A percentile compares a stretch with the other conserved stretches of the same genome.
Evolutionary conservation across 2,797 vertebrate species (phyloP).

Genomic region (Sitta carolinensis): DNA sequence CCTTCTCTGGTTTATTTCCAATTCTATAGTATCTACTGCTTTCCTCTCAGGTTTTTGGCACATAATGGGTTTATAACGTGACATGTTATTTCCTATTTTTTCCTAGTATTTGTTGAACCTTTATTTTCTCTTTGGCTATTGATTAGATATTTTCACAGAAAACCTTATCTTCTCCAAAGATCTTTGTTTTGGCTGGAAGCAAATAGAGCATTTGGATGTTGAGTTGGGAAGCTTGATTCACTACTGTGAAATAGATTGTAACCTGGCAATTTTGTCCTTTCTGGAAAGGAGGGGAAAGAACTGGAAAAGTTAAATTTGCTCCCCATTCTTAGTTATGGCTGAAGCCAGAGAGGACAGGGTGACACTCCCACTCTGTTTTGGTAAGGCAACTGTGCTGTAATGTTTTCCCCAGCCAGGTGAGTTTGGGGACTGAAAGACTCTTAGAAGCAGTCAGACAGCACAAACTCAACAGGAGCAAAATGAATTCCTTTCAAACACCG

Average conservation of each 20-base stretch:
- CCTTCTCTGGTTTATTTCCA: neutral
- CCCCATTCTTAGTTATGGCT: neutral
- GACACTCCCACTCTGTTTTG: fast-evolving
- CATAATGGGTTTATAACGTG: neutral
- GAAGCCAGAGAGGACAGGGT: neutral
- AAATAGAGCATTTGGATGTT: neutral
- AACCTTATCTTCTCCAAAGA: neutral
- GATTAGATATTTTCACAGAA: neutral
- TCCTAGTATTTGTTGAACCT: neutral
- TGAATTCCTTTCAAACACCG: neutral
- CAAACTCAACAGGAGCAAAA: neutral
- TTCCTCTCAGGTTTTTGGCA: neutral
- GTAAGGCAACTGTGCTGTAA: neutral
- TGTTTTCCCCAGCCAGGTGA: neutral
- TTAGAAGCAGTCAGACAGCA: neutral
- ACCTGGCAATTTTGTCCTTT: neutral
- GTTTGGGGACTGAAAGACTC: neutral
- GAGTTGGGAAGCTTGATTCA: fast-evolving
- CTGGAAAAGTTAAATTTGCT: neutral
- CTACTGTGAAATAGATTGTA: neutral
- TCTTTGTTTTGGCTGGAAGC: neutral
- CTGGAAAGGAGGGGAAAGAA: neutral
- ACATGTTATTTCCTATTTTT: neutral
- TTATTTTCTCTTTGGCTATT: neutral
- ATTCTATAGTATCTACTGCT: neutral